Evolutionary conservation across 2,888 invertebrate genomes (phyloP), one percentile per base, ranked within the genome.

Genomic region (Empis livida): DNA sequence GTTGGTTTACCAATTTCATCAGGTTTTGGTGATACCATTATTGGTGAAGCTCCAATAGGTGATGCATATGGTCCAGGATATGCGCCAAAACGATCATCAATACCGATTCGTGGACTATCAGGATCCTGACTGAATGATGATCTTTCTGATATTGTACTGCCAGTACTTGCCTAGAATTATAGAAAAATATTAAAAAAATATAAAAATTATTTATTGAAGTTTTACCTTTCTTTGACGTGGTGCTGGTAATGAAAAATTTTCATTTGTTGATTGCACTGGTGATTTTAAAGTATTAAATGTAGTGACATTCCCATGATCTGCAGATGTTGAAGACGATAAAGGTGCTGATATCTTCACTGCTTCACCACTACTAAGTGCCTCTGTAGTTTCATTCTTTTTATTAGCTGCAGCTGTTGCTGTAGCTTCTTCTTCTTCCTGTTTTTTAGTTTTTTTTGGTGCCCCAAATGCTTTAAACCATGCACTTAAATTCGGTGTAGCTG

Each of bases 401-500:
- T n/a, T n/a, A n/a, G n/a, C n/a, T n/a, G n/a, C n/a, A 48, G 30
- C 46, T 55, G 54, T 10, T 47, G 42, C n/a, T 55, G 51, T 41
- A 58, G 68, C 30, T 66, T 68, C 3, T 75, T 73, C 20, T 20
- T 75, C 73, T 13, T 80, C 79, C 1, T 69, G 61, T 62, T 81
- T 85, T 62, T 83, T 84, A 42, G 73, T 63, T 50, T 77, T 76
- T 68, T 89, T 89, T 1, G 91, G 90, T 1, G 85, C 84, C 10
- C 91, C 90, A 62, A 92, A 91, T 0, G 91, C 91, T 68, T 89
- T 90, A 53, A 91, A 87, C 91, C 91, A 92, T 27, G 89, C 91
- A 62, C 88, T 90, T 47, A 89, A 72, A 69, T 91, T 89, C 1
- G 91, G 90, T 32, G 86, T 85, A 15, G 84, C 82, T 62, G 82